A percentile compares a stretch with the other conserved stretches of the same genome.
Evolutionary conservation across 2,113 vertebrate species (phyloP).

Genomic region (Peucedramus taeniatus): DNA sequence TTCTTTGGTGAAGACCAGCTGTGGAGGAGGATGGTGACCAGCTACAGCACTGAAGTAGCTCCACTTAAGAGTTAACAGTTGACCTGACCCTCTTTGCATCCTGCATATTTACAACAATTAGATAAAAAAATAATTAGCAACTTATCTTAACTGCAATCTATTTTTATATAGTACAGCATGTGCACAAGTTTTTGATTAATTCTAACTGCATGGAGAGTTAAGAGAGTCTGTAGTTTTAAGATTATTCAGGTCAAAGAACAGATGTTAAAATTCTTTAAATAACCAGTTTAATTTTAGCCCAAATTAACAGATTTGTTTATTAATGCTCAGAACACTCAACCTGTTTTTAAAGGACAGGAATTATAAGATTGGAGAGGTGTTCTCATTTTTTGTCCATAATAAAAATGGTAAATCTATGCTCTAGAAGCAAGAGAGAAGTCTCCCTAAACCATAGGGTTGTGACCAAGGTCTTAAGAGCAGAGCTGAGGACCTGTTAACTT

Average conservation of each 20-base stretch:
- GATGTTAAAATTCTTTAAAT: conserved; percentile 25
- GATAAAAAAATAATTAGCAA: conserved; percentile 16
- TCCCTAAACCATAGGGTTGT: not conserved
- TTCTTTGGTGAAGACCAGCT: not conserved
- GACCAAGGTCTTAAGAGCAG: not conserved
- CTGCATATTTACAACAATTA: not conserved
- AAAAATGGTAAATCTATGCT: not conserved
- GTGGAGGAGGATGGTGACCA: not conserved
- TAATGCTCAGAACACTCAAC: not conserved
- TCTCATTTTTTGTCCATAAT: not conserved
- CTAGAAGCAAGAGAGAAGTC: not conserved
- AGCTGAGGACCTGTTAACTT: not conserved
- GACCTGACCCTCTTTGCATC: not conserved
- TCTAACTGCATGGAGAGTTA: not conserved
- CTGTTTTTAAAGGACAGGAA: not conserved
- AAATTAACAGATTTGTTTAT: conserved; percentile 27
- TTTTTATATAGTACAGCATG: not conserved
- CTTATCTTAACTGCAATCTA: not conserved
- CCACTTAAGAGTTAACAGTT: not conserved
- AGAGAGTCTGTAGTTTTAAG: conserved; percentile 5
- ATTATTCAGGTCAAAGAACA: conserved; percentile 36
- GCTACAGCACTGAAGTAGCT: not conserved
- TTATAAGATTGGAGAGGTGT: not conserved
- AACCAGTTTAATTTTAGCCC: conserved; percentile 28
- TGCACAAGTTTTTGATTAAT: conserved; percentile 5